Percentiles rank a stretch among this genome's conserved stretches.
phyloP scores from a whole-genome alignment of 2,113 vertebrate species.

The Petroica traversi region DNA sequence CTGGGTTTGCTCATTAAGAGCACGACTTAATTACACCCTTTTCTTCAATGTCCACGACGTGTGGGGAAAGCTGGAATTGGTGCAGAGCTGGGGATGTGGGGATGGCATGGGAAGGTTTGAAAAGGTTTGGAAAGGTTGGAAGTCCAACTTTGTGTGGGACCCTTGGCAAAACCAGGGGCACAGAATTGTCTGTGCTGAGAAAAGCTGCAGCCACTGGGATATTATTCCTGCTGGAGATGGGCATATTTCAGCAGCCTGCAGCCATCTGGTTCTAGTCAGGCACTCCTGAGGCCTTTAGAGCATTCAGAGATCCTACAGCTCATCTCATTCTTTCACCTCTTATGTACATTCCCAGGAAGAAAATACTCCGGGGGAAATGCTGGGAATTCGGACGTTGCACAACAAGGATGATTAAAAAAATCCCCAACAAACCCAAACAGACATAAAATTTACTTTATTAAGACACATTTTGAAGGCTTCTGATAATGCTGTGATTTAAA shows the following conservation, averaged over 20 bases:
- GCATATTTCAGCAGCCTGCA: conserved; percentile 49
- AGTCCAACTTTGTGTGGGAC: background rate
- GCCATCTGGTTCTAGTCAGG: conserved; percentile 70
- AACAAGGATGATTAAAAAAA: background rate
- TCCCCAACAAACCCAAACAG: background rate
- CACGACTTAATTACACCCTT: background rate
- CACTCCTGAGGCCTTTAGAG: conserved; percentile 38
- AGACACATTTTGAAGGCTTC: background rate
- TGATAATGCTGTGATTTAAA: background rate
- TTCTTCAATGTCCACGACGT: accelerated
- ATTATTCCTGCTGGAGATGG: conserved; percentile 17
- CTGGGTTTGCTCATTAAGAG: background rate
- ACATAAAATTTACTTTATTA: background rate
- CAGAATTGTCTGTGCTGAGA: background rate
- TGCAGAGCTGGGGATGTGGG: background rate
- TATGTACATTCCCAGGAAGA: conserved; percentile 3
- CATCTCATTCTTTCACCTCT: conserved; percentile 65
- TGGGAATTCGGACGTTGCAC: conserved; percentile 1
- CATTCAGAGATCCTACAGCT: conserved; percentile 52
- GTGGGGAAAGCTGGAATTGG: background rate
- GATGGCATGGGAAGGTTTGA: background rate
- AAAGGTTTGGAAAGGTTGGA: background rate
- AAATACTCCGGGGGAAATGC: conserved; percentile 19
- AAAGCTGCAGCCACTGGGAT: background rate
- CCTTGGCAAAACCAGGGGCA: background rate